A percentile compares a stretch with the other conserved stretches of the same genome.
Evolutionary conservation across 2,888 invertebrate species (phyloP).

Genomic region (Baronia brevicornis): DNA sequence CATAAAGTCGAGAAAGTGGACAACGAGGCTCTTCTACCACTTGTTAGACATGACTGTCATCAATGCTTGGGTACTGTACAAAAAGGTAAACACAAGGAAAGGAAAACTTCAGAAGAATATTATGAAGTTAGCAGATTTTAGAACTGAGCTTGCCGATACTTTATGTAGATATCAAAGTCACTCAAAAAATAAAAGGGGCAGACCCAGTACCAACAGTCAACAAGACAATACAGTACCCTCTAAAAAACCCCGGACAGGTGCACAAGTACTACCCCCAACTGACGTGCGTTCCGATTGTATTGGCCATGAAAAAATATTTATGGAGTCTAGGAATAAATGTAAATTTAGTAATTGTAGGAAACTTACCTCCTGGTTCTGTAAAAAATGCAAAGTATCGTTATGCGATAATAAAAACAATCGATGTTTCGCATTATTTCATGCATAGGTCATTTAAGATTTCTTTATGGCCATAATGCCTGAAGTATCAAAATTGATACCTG

Average conservation of each 20-base stretch:
- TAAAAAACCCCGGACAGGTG: constrained; percentile 27
- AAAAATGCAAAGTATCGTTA: constrained; percentile 30
- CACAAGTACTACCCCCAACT: no score
- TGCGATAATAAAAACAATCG: constrained; percentile 32
- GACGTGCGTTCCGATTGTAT: no score
- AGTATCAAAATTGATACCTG: no score
- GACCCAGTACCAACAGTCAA: constrained; percentile 27
- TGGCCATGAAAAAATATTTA: no score
- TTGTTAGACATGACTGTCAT: constrained; percentile 30
- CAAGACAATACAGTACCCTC: constrained; percentile 25
- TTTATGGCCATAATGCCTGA: constrained; percentile 27
- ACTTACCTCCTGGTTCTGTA: no score
- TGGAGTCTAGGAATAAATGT: no score
- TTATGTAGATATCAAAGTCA: constrained; percentile 27
- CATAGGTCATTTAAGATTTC: constrained; percentile 25
- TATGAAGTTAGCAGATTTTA: constrained; percentile 29
- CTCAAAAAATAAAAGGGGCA: constrained; percentile 28
- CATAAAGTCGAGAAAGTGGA: constrained; percentile 30
- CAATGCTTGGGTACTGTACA: constrained; percentile 31
- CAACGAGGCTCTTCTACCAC: constrained; percentile 27
- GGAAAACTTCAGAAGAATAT: constrained; percentile 25
- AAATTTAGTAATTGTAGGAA: constrained; percentile 31
- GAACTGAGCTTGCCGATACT: constrained; percentile 29
- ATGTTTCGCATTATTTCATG: constrained; percentile 32
- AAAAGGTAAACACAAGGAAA: constrained; percentile 29